phyloP scores from a whole-genome alignment of 2,888 invertebrate genomes.

The Acrobasis suavella region DNA sequence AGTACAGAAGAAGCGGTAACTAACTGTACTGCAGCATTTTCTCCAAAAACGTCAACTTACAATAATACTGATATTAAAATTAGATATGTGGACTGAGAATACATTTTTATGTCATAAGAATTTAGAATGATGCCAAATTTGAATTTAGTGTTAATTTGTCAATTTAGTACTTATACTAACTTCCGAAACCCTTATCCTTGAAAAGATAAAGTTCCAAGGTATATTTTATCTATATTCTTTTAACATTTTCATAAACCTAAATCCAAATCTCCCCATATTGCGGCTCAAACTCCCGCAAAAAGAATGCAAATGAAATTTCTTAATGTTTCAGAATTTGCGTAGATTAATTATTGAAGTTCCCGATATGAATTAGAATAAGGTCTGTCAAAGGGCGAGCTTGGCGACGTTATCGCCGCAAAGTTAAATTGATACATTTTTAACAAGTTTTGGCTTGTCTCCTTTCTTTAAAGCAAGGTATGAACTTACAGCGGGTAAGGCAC shows the following conservation, averaged over 20 bases:
- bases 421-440: slow-evolving; percentile 69
- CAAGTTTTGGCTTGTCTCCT: slow-evolving; percentile 46
- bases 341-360: slow-evolving; percentile 44
- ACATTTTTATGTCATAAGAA: too few relatives aligned
- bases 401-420: slow-evolving; percentile 50
- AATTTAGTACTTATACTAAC: too few relatives aligned
- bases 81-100: too few relatives aligned
- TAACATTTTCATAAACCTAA: not conserved
- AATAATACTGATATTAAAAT: too few relatives aligned
- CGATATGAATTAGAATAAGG: slow-evolving; percentile 46
- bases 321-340: slow-evolving; percentile 4
- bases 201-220: too few relatives aligned
- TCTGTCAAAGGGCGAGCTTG: slow-evolving; percentile 38
- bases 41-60: too few relatives aligned
- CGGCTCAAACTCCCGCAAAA: not conserved
- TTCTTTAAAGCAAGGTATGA: slow-evolving; percentile 19
- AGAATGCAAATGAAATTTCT: slow-evolving; percentile 21
- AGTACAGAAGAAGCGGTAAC: too few relatives aligned
- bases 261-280: not conserved
- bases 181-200: too few relatives aligned
- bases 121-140: too few relatives aligned
- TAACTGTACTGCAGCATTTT: too few relatives aligned
- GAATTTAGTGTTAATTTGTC: too few relatives aligned
- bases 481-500: not conserved
- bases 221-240: too few relatives aligned